Evolutionary conservation across 2,113 vertebrate genomes (phyloP), one percentile per base, ranked within the genome.

Genomic region (Boulengeromyrus knoepffleri): DNA sequence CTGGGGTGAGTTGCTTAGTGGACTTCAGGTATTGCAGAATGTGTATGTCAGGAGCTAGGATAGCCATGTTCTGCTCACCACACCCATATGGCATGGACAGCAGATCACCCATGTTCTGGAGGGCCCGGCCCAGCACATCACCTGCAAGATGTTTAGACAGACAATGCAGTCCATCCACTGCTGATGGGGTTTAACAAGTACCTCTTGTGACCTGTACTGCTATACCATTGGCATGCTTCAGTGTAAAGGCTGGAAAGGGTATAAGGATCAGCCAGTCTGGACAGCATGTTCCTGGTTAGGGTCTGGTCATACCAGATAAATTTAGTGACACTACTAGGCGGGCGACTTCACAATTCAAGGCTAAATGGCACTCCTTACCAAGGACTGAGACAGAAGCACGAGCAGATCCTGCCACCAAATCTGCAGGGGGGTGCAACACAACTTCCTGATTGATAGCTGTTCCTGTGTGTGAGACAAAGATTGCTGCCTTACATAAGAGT

Each of bases 21-120:
- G 62, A 66, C n/a, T 66, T 66, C 62, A 66, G 62, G 62, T 66
- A 66, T 13, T 12, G 58, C 58, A 66, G 58, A 27, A 66, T 66
- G 58, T 66, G 1, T 9, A 66, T 66, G 9, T 66, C 31, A 83
- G 77, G 42, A 83, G 36, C n/a, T 15, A 77, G n/a, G 36, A 96
- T 95, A 24, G 96, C 96, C 96, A 96, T 96, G 90, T 99, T 99
- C 95, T 98, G 97, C 91, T 99, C 97, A 2, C 97, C 97, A 90
- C 97, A 98, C 70, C 97, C 97, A 74, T 96, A 96, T 0, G 97
- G 97, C 97, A 98, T 97, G 90, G 31, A 88, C 56, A 98, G 95
- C 89, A 98, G 96, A 17, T 94, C 94, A 0, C 96, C 94, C 89
- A 96, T 94, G 92, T 98, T 97, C 89, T 94, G 91, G 93, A 98